Evolutionary conservation across 2,888 invertebrate genomes (phyloP).

Genomic region (Zygaena filipendulae): DNA sequence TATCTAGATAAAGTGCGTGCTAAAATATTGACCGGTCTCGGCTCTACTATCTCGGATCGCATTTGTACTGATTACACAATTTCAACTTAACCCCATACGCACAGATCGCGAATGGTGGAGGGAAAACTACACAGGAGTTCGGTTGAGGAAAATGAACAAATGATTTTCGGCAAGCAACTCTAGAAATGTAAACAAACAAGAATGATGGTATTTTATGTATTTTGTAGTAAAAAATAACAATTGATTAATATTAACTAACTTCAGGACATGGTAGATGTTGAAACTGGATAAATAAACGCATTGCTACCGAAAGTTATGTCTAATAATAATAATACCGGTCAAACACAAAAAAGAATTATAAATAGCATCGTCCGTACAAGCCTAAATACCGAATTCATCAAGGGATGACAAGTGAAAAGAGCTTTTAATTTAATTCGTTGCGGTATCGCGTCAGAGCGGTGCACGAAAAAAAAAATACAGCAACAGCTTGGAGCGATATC

Average conservation of each 20-base stretch:
- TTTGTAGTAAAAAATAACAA: too few relatives aligned
- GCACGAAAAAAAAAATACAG: constrained; percentile 63
- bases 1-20: constrained; percentile 54
- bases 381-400: constrained; percentile 64
- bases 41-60: constrained; percentile 44
- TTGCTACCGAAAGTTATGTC: too few relatives aligned
- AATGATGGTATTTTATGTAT: too few relatives aligned
- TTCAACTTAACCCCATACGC: neutral
- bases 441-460: constrained; percentile 58
- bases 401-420: constrained; percentile 66
- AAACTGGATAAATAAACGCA: too few relatives aligned
- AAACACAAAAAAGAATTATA: too few relatives aligned
- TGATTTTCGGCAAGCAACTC: too few relatives aligned
- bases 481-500: constrained; percentile 69
- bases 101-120: constrained; percentile 29
- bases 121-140: too few relatives aligned
- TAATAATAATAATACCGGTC: too few relatives aligned
- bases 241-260: too few relatives aligned
- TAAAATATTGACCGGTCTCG: constrained; percentile 54
- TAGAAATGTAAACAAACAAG: too few relatives aligned
- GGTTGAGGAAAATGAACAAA: too few relatives aligned
- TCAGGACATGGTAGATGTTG: too few relatives aligned
- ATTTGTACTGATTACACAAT: constrained; percentile 56
- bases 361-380: constrained; percentile 26
- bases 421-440: constrained; percentile 70